Conservation (phyloP, 2,888 invertebrate species). For the Scaptomyza cyrtandrae region DNA sequence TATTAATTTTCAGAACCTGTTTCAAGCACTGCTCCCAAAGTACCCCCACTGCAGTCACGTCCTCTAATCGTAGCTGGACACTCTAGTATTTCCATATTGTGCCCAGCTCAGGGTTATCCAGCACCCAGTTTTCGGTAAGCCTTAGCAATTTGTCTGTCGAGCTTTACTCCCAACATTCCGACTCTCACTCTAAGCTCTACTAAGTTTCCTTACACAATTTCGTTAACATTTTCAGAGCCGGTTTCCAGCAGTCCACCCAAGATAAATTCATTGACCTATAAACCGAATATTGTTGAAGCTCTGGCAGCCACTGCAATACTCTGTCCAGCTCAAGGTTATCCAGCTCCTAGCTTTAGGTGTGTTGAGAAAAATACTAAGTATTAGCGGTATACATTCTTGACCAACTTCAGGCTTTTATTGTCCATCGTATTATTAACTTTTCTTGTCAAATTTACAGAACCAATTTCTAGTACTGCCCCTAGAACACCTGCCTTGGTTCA, state of each 20-base stretch:
- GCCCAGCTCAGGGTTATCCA: slow-evolving; percentile 91
- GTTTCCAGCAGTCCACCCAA: slow-evolving; percentile 86
- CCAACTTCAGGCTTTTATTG: slow-evolving; percentile 50
- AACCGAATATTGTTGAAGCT: slow-evolving; percentile 83
- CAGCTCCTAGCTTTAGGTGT: slow-evolving; percentile 89
- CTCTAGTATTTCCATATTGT: slow-evolving; percentile 88
- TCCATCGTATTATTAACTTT: neutral
- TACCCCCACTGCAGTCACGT: slow-evolving; percentile 85
- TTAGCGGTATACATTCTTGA: neutral
- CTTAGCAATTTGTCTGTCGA: too few species aligned
- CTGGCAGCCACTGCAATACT: slow-evolving; percentile 87
- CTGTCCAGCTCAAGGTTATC: slow-evolving; percentile 91
- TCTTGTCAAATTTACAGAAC: slow-evolving; percentile 36
- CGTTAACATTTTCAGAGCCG: slow-evolving; percentile 84
- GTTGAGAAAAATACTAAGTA: neutral
- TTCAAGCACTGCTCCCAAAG: slow-evolving; percentile 86
- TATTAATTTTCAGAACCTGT: slow-evolving; percentile 85
- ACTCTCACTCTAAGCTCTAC: neutral
- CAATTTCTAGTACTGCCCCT: slow-evolving; percentile 84
- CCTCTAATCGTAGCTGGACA: slow-evolving; percentile 83
- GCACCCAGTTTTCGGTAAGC: slow-evolving; percentile 89
- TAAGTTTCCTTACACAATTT: neutral
- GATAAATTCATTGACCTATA: slow-evolving; percentile 85
- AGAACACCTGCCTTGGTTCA: slow-evolving; percentile 84
- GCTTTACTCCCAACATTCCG: slow-evolving; percentile 27